Evolutionary conservation across 2,113 vertebrate species (phyloP).

Genomic region (Coregonus clupeaformis): DNA sequence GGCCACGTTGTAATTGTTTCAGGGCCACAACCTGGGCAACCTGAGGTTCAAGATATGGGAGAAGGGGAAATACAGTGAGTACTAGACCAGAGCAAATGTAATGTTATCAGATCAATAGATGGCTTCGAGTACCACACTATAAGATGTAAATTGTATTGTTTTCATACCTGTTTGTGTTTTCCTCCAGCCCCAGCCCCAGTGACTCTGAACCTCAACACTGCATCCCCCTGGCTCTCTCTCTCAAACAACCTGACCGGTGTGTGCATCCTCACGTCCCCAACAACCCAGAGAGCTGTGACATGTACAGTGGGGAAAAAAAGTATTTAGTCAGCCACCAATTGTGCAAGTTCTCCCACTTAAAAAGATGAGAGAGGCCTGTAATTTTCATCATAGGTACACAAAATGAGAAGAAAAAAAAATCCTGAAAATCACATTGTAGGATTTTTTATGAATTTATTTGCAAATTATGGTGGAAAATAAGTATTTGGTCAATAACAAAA

Average conservation of each 20-base stretch:
- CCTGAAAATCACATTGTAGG: too few relatives aligned
- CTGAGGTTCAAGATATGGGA: conserved; percentile 5
- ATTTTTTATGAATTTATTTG: too few relatives aligned
- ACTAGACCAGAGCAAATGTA: too few relatives aligned
- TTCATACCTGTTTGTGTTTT: not conserved
- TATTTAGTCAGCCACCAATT: too few relatives aligned
- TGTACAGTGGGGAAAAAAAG: too few relatives aligned
- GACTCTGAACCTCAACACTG: conserved; percentile 29
- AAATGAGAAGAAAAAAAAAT: too few relatives aligned
- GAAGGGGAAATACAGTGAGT: not conserved
- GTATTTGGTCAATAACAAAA: too few relatives aligned
- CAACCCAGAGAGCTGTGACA: conserved; percentile 25
- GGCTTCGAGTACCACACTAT: not conserved
- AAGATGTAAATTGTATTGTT: not conserved
- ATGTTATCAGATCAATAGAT: not conserved
- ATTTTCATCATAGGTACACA: too few relatives aligned
- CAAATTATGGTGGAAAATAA: too few relatives aligned
- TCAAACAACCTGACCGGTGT: conserved; percentile 17
- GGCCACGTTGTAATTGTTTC: too few relatives aligned
- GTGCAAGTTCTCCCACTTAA: too few relatives aligned
- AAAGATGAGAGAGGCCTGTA: too few relatives aligned
- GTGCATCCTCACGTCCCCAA: not conserved
- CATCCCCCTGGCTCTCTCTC: conserved; percentile 2
- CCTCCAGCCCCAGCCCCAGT: conserved; percentile 16
- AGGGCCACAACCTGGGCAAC: conserved; percentile 12